Evolutionary conservation across 2,797 vertebrate genomes (phyloP), one percentile per base, ranked within the genome.

Genomic region (Borostomias antarcticus): DNA sequence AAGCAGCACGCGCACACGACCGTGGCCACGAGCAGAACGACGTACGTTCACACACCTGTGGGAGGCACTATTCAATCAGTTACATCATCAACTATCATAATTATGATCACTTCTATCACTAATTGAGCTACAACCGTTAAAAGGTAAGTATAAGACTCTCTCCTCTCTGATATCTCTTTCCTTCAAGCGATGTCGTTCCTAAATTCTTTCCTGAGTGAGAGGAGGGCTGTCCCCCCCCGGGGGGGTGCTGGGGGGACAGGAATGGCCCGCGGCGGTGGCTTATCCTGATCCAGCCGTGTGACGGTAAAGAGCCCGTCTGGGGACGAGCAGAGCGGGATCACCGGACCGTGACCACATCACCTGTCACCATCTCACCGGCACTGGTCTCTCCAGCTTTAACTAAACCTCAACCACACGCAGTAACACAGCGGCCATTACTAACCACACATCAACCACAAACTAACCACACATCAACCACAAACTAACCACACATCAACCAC

Each of bases 151-250:
- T 11, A 66, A 71, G 72, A 74, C 53, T 64, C 58, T 61, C 76
- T 10, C 77, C 76, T 68, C 66, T 80, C 74, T 68, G 72, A 81
- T 74, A 68, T 28, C 56, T 2, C 11, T 35, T 60, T 64, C 79
- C 72, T 62, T 60, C 40, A 67, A 70, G 57, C 64, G 61, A 57
- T 79, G 81, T 76, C 77, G 73, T 66, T 62, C 73, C 70, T 72
- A 66, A 68, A 77, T 78, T 81, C 83, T 85, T 82, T 80, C 77
- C 74, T 79, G 75, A 72, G 69, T 66, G 76, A 75, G 85, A 78
- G 70, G 77, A 66, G 79, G 78, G 72, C 80, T 74, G 75, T 76
- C 76, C 82, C 75, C 78, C 61, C 73, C 67, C 19, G 54, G 66
- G 77, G 82, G 74, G 79, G 77, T 79, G 72, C 70, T 33, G 35